Evolutionary conservation across 2,888 invertebrate species (phyloP), one percentile per base, ranked within the genome.

Genomic region (Ennomos erosarius): DNA sequence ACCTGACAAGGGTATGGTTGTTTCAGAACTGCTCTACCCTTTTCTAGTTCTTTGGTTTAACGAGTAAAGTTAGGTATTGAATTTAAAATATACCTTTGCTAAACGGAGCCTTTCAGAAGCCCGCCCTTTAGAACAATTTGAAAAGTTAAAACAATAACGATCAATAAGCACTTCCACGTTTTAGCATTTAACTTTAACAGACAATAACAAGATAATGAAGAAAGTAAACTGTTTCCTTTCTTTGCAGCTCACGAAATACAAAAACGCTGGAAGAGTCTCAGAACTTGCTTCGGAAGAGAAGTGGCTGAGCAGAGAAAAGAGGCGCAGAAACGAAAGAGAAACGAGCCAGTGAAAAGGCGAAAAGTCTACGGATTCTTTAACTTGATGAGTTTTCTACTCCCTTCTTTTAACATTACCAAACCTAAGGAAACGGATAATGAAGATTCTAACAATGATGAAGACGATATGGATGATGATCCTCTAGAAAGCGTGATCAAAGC

Each of bases 221-320:
- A 13, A 38, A 16, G 34, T 36, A n/a, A 54, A 43, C 59, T 62
- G 64, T 60, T 40, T 49, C 26, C 73, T 81, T 10, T 39, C 13
- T 34, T 51, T 16, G 47, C 74, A 83, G 82, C 70, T 48, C 74
- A 76, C 57, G 81, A 84, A 59, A 61, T 87, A 0, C 80, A 83
- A 56, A 81, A 74, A 58, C 80, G 84, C 8, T 86, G 83, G 85
- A 87, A 84, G 56, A 85, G 80, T 49, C 78, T 84, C 6, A 73
- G 85, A 45, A 84, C 84, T 1, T 86, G 82, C 57, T 87, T 85
- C 75, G 73, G 80, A 2, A 73, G 86, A 67, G 83, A 88, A 69
- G 56, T 85, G 0, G 53, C 66, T 0, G 37, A 75, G 3, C 82
- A 84, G 51, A 81, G 71, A 55, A 82, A 75, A 64, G 82, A 85